Evolutionary conservation across 2,113 vertebrate species (phyloP).

Genomic region (Pteropus alecto): DNA sequence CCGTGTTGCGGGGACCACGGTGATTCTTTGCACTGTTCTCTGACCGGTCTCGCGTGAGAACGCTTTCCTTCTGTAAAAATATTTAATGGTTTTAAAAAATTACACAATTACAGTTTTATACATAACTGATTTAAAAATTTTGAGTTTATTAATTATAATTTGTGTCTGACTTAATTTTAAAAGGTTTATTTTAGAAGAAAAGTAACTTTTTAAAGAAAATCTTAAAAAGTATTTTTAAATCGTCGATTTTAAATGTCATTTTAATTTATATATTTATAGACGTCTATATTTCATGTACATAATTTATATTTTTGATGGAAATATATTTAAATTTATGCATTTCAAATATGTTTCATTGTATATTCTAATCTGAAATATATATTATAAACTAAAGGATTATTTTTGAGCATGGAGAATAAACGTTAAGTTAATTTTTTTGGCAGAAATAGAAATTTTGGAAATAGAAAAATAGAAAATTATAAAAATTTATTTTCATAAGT

Average conservation of each 20-base stretch:
- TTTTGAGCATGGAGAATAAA: neutral
- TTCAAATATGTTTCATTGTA: neutral
- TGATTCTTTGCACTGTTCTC: neutral
- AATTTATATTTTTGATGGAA: slow-evolving; percentile 1
- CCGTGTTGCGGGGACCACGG: accelerated
- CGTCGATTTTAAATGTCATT: neutral
- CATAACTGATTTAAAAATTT: neutral
- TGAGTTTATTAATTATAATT: neutral
- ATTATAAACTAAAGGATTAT: neutral
- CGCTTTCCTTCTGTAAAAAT: neutral
- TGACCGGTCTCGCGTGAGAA: neutral
- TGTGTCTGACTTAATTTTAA: neutral
- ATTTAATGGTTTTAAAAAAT: neutral
- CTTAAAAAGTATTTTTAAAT: neutral
- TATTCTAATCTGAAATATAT: neutral
- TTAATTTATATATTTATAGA: neutral
- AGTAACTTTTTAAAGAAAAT: neutral
- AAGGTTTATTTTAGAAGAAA: slow-evolving; percentile 4
- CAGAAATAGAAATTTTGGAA: neutral
- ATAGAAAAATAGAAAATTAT: neutral
- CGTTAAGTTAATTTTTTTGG: neutral
- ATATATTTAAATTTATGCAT: neutral
- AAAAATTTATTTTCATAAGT: neutral
- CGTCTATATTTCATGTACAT: neutral
- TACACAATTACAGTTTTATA: neutral